These are phyloP conservation scores for Ophiodon elongatus DNA, from an alignment of 2,113 vertebrate genomes.

Conservation along the genomic window DNA sequence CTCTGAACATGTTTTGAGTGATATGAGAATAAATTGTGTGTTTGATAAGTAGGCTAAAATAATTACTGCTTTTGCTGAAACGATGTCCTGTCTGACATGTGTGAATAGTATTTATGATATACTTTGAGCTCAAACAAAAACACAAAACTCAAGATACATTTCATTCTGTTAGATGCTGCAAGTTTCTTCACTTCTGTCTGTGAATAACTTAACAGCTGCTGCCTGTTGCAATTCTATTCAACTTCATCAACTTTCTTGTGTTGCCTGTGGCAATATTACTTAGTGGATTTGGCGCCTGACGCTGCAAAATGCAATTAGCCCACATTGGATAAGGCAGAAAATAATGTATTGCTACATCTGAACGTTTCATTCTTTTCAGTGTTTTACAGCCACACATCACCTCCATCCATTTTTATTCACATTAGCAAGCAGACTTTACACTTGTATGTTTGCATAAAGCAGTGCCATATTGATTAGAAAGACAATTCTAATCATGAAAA, in stretches of 20 bases:
- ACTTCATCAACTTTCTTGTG: constrained; percentile 69
- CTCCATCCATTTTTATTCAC: constrained; percentile 39
- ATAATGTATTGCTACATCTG: constrained; percentile 47
- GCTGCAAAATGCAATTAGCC: constrained; percentile 75
- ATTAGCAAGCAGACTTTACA: constrained; percentile 35
- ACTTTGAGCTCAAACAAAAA: constrained; percentile 49
- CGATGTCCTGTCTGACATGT: constrained; percentile 41
- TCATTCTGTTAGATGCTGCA: constrained; percentile 49
- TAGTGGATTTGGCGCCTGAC: constrained; percentile 65
- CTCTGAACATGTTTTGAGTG: constrained; percentile 13
- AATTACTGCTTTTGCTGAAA: constrained; percentile 38
- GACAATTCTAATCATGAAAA: constrained; percentile 71
- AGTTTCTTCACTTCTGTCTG: constrained; percentile 68
- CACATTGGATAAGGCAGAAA: constrained; percentile 67
- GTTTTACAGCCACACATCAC: constrained; percentile 32
- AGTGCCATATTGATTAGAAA: constrained; percentile 79
- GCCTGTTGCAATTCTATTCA: constrained; percentile 73
- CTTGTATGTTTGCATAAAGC: constrained; percentile 61
- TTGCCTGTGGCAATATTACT: constrained; percentile 76
- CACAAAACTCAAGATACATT: constrained; percentile 40
- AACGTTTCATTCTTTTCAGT: constrained; percentile 28
- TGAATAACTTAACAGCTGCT: constrained; percentile 77
- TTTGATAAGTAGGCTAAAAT: constrained; percentile 35
- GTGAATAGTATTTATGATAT: constrained; percentile 54
- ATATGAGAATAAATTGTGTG: constrained; percentile 26